These are phyloP conservation scores for Nephrotoma appendiculata DNA, from an alignment of 2,888 invertebrate species.

Conservation along the genomic window DNA sequence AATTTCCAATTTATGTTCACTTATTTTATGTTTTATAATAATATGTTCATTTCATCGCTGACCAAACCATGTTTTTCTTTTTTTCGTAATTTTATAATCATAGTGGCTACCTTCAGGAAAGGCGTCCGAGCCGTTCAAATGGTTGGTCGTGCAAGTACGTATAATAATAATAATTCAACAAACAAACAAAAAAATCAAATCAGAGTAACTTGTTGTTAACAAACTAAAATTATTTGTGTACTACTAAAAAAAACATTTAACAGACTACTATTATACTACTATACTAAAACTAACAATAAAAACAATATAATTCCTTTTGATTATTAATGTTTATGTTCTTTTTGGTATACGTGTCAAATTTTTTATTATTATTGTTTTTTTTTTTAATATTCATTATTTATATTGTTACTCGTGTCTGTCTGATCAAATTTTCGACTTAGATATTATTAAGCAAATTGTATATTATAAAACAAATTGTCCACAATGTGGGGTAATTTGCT, in stretches of 20 bases:
- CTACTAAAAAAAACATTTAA: not conserved
- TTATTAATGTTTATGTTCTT: not conserved
- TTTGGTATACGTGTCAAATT: not conserved
- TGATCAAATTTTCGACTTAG: not conserved
- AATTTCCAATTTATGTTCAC: constrained; percentile 9
- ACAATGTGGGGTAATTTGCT: not conserved
- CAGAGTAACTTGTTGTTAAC: not conserved
- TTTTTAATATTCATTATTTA: not conserved
- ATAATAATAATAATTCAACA: constrained; percentile 24
- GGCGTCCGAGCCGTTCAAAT: constrained; percentile 98
- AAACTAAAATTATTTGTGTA: not conserved
- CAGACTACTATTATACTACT: not conserved
- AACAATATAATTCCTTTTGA: not conserved
- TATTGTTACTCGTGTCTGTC: not conserved
- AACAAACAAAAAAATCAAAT: not conserved
- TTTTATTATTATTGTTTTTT: not conserved
- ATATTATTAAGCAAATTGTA: not conserved
- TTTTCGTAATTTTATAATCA: constrained; percentile 28
- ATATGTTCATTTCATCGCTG: constrained; percentile 10
- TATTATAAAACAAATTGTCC: not conserved
- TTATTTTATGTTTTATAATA: constrained; percentile 16
- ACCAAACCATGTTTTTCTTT: constrained; percentile 4
- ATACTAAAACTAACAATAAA: not conserved
- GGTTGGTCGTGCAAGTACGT: constrained; percentile 98
- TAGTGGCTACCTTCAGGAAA: constrained; percentile 99